Base-by-base conservation (phyloP, 2,797 vertebrate species). In the Melanotaenia nigrans region DNA sequence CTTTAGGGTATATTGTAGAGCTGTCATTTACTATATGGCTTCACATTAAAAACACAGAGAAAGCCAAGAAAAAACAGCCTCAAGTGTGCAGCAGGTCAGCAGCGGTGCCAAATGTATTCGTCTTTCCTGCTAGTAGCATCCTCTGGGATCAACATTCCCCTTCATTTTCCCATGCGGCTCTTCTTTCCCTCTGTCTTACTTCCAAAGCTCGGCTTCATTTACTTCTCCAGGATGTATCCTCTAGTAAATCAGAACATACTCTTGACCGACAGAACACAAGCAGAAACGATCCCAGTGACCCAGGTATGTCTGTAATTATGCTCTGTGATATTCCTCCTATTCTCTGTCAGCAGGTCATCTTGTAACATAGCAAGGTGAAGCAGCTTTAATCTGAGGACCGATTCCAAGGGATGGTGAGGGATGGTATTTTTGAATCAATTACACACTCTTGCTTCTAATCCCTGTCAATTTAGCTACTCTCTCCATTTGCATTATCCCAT, bases 401-500 rank as follows among this genome's bases (percentile, higher is more conserved):
- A 76, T 87, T 88, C 82, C 69, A 51, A 20, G 78, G 79, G 65
- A 71, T 74, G 69, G 69, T 47, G 58, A 65, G 63, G 56, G 57
- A 55, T 56, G 72, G 51, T 61, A 63, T 79, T 83, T 88, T 76
- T 81, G 18, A 89, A 90, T 90, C 88, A 89, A 85, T 91, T 91
- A 87, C 84, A 89, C 65, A 71, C 68, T 73, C 78, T 86, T 67
- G 38, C 66, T 84, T 85, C 59, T 90, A 92, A 93, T 91, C 87
- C 87, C 66, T 64, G 71, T 88, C 88, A 87, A 88, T 89, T 90
- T 83, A 85, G 76, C 77, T 73, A 73, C 77, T 65, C 73, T 87
- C 80, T 77, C 69, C 61, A 88, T 91, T 89, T 85, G 79, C 85
- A 92, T 90, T 81, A 92, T 89, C 83, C 84, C 67, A 84, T 85